Evolutionary conservation across 2,888 invertebrate species (phyloP).

Genomic region (Nysson spinosus): DNA sequence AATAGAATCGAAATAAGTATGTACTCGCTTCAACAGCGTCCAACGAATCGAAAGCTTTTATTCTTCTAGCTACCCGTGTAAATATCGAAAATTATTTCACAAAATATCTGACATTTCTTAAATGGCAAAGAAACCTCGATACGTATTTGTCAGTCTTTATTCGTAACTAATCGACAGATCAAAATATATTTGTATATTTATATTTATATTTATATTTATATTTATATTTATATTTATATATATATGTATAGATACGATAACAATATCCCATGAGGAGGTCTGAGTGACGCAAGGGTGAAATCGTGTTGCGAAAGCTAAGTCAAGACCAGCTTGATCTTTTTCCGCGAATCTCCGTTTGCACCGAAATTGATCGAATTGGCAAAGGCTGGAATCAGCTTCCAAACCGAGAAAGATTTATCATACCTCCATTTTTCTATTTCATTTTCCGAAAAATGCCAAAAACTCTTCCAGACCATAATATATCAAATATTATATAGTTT

Average conservation of each 20-base stretch:
- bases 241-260: conserved; percentile 35
- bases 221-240: conserved; percentile 36
- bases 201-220: conserved; percentile 40
- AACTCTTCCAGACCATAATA: too few species aligned
- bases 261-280: conserved; percentile 38
- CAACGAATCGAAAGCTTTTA: too few species aligned
- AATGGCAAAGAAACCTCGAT: too few species aligned
- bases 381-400: conserved; percentile 7
- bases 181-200: conserved; percentile 65
- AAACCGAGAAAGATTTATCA: conserved; percentile 5
- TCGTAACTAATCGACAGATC: conserved; percentile 68
- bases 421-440: too few species aligned
- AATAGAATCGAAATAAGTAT: too few species aligned
- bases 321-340: conserved; percentile 66
- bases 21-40: too few species aligned
- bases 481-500: too few species aligned
- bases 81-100: too few species aligned
- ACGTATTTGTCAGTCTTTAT: conserved; percentile 73
- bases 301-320: conserved; percentile 48
- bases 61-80: too few species aligned
- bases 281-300: conserved; percentile 39
- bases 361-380: conserved; percentile 3
- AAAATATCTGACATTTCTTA: too few species aligned
- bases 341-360: conserved; percentile 32
- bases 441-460: too few species aligned